A percentile compares a stretch with the other conserved stretches of the same genome.
phyloP scores from a whole-genome alignment of 1,140 invertebrate species.

The Caenorhabditis tropicalis region DNA sequence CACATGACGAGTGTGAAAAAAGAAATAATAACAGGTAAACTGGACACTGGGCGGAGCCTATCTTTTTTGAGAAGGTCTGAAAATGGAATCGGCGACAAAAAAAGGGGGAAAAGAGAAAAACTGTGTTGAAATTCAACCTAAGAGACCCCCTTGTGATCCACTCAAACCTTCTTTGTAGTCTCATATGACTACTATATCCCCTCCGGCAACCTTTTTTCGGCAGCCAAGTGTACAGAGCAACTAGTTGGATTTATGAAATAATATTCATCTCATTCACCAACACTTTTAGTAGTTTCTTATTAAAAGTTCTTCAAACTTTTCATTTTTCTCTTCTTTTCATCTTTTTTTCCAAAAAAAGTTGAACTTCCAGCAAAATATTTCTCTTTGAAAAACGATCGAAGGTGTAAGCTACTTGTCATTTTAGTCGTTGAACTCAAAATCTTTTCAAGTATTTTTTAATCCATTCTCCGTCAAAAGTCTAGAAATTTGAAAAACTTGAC shows the following conservation, averaged over 20 bases:
- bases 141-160: slow-evolving; percentile 41
- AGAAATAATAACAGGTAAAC: background rate
- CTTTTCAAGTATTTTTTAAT: too few species aligned
- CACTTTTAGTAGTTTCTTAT: background rate
- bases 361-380: background rate
- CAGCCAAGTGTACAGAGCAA: background rate
- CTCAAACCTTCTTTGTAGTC: slow-evolving; percentile 36
- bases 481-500: too few species aligned
- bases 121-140: slow-evolving; percentile 40
- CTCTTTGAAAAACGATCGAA: too few species aligned
- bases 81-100: background rate
- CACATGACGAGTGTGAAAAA: background rate
- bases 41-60: background rate
- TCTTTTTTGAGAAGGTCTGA: background rate
- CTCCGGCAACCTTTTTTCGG: slow-evolving; percentile 35
- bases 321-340: background rate
- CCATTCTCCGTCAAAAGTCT: too few species aligned
- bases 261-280: background rate
- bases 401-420: too few species aligned
- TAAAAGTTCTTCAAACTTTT: slow-evolving; percentile 28
- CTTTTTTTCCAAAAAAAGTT: background rate
- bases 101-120: background rate
- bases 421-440: too few species aligned
- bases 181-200: slow-evolving; percentile 42
- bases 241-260: slow-evolving; percentile 20